Conservation (phyloP, 1,140 invertebrate species). For the Philaenus spumarius region DNA sequence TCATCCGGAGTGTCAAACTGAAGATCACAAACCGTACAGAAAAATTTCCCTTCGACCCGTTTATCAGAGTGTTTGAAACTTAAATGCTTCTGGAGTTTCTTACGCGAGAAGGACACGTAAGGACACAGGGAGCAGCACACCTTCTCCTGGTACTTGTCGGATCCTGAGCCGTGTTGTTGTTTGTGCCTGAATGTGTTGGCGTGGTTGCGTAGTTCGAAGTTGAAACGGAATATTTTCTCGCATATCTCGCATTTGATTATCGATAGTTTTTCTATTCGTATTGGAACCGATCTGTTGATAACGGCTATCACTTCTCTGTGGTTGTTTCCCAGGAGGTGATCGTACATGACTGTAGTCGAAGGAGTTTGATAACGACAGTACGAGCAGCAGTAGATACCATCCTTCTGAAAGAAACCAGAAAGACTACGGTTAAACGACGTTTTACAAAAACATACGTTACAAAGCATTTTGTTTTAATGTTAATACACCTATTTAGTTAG, state of each 20-base stretch:
- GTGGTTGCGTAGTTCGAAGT: slow-evolving; percentile 60
- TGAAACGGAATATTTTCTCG: slow-evolving; percentile 55
- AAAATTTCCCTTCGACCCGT: slow-evolving; percentile 38
- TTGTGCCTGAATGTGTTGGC: slow-evolving; percentile 46
- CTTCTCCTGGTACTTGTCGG: slow-evolving; percentile 56
- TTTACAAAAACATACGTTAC: too few relatives aligned
- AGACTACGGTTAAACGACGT: too few relatives aligned
- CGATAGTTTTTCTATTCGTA: slow-evolving; percentile 63
- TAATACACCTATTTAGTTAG: too few relatives aligned
- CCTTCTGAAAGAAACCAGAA: slow-evolving; percentile 25
- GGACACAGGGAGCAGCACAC: slow-evolving; percentile 44
- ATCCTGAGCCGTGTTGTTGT: slow-evolving; percentile 42
- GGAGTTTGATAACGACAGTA: slow-evolving; percentile 66
- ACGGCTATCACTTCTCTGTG: slow-evolving; percentile 64
- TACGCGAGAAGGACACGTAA: slow-evolving; percentile 10
- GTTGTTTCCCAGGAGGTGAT: slow-evolving; percentile 56
- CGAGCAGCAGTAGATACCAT: slow-evolving; percentile 62
- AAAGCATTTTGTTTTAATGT: too few relatives aligned
- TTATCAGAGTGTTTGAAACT: slow-evolving; percentile 29
- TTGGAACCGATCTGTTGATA: slow-evolving; percentile 70
- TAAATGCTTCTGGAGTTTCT: slow-evolving; percentile 55
- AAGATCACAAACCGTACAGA: slow-evolving; percentile 58
- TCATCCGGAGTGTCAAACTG: slow-evolving; percentile 53
- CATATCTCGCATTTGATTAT: slow-evolving; percentile 51
- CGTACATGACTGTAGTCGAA: slow-evolving; percentile 55